Conservation (phyloP, 2,888 invertebrate genomes). For the Luffia ferchaultella region DNA sequence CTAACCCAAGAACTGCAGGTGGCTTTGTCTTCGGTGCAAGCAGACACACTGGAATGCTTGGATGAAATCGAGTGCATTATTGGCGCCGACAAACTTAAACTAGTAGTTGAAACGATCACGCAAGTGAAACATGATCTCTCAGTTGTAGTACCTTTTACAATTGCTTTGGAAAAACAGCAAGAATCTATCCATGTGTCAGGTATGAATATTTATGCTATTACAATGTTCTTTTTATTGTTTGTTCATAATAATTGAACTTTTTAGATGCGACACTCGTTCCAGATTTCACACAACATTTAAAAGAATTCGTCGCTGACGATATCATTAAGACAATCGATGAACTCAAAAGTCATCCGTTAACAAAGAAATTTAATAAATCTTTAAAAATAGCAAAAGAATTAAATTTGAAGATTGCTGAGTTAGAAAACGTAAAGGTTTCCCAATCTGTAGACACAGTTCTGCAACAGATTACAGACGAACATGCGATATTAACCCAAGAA, state of each 20-base stretch:
- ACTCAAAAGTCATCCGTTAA: constrained; percentile 18
- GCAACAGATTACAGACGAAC: not conserved
- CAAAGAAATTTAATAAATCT: constrained; percentile 22
- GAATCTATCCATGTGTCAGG: too few species aligned
- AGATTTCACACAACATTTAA: constrained; percentile 24
- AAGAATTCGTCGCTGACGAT: constrained; percentile 27
- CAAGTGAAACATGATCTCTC: too few species aligned
- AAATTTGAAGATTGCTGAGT: constrained; percentile 5
- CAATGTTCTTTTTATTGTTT: too few species aligned
- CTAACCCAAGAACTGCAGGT: too few species aligned
- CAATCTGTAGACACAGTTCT: not conserved
- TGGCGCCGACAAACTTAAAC: too few species aligned
- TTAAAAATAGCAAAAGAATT: constrained; percentile 26
- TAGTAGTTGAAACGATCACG: too few species aligned
- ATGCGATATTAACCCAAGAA: constrained; percentile 3
- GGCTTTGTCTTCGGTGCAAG: too few species aligned
- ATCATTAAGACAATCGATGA: constrained; percentile 21
- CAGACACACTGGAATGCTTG: too few species aligned
- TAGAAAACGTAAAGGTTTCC: not conserved
- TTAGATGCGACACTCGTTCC: constrained; percentile 11
- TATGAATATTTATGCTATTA: too few species aligned
- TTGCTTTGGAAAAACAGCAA: too few species aligned
- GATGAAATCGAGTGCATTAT: too few species aligned
- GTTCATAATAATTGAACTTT: not conserved
- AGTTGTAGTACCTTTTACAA: too few species aligned